Percentiles rank a stretch among this genome's conserved stretches.
These are phyloP conservation scores for Macrotis lagotis DNA, from an alignment of 2,113 vertebrate genomes.

Conservation along the genomic window DNA sequence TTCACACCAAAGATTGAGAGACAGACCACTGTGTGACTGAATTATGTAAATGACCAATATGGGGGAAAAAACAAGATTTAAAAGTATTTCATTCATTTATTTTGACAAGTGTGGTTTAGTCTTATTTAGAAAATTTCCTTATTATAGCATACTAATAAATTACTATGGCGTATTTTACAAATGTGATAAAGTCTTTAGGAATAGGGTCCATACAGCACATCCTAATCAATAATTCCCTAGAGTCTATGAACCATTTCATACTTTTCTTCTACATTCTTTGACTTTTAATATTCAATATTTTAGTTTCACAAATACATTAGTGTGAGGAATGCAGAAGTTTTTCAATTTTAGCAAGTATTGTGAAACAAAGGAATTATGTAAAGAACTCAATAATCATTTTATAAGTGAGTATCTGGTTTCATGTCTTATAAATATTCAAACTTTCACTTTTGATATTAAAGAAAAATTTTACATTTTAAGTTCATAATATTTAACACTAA, in stretches of 20 bases:
- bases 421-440: slow-evolving; percentile 12
- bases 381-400: slow-evolving; percentile 46
- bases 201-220: slow-evolving; percentile 34
- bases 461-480: slow-evolving; percentile 69
- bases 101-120: slow-evolving; percentile 81
- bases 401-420: slow-evolving; percentile 25
- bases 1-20: slow-evolving; percentile 75
- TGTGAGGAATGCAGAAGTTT: not conserved
- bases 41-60: slow-evolving; percentile 81
- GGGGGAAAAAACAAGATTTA: slow-evolving; percentile 77
- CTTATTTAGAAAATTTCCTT: slow-evolving; percentile 79
- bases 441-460: slow-evolving; percentile 1
- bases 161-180: slow-evolving; percentile 70
- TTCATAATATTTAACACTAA: slow-evolving; percentile 74
- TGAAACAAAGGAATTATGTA: slow-evolving; percentile 56
- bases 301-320: slow-evolving; percentile 26
- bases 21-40: slow-evolving; percentile 75
- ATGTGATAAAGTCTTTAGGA: slow-evolving; percentile 64
- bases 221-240: slow-evolving; percentile 49
- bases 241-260: slow-evolving; percentile 37
- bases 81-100: slow-evolving; percentile 82
- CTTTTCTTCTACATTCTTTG: slow-evolving; percentile 50
- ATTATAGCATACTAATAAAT: slow-evolving; percentile 81
- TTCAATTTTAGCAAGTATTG: not conserved
- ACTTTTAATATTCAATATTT: slow-evolving; percentile 19